Evolutionary conservation across 2,797 vertebrate genomes (phyloP).

Genomic region (Pseudopleuronectes americanus): DNA sequence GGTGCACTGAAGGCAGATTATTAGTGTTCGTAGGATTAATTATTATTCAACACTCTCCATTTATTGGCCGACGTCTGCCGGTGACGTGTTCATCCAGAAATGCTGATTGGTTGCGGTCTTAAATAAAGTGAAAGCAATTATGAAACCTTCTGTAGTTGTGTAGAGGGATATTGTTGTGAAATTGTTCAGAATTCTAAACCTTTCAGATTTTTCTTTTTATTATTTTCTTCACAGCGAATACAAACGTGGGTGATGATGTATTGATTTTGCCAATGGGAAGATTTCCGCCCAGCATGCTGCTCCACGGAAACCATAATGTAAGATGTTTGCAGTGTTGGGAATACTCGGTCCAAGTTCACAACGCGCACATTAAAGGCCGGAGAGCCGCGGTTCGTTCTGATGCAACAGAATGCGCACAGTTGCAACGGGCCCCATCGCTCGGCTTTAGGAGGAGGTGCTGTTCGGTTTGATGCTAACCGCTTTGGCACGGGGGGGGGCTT

Average conservation of each 20-base stretch:
- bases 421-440: slow-evolving; percentile 7
- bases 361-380: slow-evolving; percentile 21
- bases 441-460: neutral
- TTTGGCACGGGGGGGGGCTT: neutral
- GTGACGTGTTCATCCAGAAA: slow-evolving; percentile 5
- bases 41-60: neutral
- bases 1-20: neutral
- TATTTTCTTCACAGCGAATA: neutral
- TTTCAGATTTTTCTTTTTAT: neutral
- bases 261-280: slow-evolving; percentile 38
- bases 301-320: slow-evolving; percentile 25
- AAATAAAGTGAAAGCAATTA: slow-evolving; percentile 10
- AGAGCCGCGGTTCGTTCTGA: slow-evolving; percentile 29
- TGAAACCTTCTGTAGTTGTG: neutral
- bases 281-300: slow-evolving; percentile 29
- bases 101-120: neutral
- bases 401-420: slow-evolving; percentile 45
- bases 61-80: neutral
- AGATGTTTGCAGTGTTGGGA: slow-evolving; percentile 24
- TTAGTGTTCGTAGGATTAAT: slow-evolving; percentile 3
- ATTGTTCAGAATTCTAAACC: neutral
- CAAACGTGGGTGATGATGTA: slow-evolving; percentile 11
- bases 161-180: neutral
- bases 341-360: slow-evolving; percentile 13
- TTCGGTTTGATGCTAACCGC: neutral